Evolutionary conservation across 1,140 invertebrate genomes (phyloP), one percentile per base, ranked within the genome.

Genomic region (Ooceraea biroi): DNA sequence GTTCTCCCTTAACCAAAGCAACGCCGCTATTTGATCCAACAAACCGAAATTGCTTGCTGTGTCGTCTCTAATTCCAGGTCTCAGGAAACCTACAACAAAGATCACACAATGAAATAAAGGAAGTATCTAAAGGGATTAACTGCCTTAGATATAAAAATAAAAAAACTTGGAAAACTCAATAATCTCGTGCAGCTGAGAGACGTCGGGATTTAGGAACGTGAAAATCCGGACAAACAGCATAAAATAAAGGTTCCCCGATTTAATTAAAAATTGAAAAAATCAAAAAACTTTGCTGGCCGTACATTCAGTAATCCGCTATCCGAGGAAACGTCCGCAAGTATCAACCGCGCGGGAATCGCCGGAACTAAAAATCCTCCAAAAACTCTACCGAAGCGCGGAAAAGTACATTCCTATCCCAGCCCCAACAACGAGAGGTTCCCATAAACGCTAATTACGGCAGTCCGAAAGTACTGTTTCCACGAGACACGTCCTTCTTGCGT

Each of bases 1-100:
- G 95, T 99, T 97, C 92, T 98, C 96, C 90, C 97, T 96, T 48
- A 99, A 95, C 98, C 98, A 99, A 83, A 98, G 95, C 14, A 98
- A 93, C 0, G 97, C 98, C 0, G 97, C 98, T 83, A 98, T 96
- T 94, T 98, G 97, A 94, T 99, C 98, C 17, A 98, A 94, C 10
- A 99, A 94, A 0, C 98, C 98, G 90, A 98, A 98, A 95, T 99
- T 98, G 82, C 97, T 96, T 58, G 96, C 95, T 0, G 96, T 95
- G 50, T 96, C 95, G 41, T 96, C 96, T 63, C 96, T 96, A 7
- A 96, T 95, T 41, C 97, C 97, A 0, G 96, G 97, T 90, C 96
- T 96, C 88, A 98, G 95, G 87, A 98, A 98, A 44, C 97, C 97
- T 98, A 88, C 19, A 41, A 63, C 3, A 22, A 50, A 61, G 80